A percentile compares a stretch with the other conserved stretches of the same genome.
phyloP scores from a whole-genome alignment of 2,113 vertebrate genomes.

The Petrocephalus microphthalmus region DNA sequence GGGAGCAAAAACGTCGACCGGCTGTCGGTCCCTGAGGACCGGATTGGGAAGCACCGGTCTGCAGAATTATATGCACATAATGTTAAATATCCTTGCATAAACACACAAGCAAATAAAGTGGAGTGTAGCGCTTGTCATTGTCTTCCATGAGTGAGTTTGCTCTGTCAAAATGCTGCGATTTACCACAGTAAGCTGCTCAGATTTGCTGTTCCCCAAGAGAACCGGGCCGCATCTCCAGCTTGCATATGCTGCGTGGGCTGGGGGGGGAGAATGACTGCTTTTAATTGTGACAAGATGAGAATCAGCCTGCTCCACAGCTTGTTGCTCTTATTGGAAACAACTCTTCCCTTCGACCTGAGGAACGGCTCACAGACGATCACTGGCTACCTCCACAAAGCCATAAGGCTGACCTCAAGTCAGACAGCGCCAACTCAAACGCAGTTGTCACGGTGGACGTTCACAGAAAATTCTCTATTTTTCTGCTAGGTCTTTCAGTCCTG shows the following conservation, averaged over 20 bases:
- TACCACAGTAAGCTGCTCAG: not conserved
- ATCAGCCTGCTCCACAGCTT: not conserved
- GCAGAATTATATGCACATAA: not conserved
- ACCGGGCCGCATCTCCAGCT: not conserved
- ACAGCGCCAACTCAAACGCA: too few species aligned
- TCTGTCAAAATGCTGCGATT: not conserved
- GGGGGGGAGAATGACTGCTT: not conserved
- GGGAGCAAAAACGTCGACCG: not conserved
- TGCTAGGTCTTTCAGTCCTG: not conserved
- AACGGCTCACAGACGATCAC: not conserved
- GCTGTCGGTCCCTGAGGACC: not conserved
- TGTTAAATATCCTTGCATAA: not conserved
- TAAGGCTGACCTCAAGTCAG: not conserved
- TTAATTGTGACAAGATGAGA: slow-evolving; percentile 9
- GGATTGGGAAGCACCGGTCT: not conserved
- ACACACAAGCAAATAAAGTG: not conserved
- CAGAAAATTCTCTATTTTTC: not conserved
- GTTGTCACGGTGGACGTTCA: not conserved
- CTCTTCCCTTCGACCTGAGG: not conserved
- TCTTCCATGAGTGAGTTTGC: not conserved
- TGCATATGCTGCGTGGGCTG: not conserved
- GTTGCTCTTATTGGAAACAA: slow-evolving; percentile 13
- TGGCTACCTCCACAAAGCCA: not conserved
- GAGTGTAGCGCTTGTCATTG: not conserved
- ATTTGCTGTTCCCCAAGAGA: not conserved